Conservation (phyloP, 1,140 invertebrate genomes). For the Plectrocnemia conspersa region DNA sequence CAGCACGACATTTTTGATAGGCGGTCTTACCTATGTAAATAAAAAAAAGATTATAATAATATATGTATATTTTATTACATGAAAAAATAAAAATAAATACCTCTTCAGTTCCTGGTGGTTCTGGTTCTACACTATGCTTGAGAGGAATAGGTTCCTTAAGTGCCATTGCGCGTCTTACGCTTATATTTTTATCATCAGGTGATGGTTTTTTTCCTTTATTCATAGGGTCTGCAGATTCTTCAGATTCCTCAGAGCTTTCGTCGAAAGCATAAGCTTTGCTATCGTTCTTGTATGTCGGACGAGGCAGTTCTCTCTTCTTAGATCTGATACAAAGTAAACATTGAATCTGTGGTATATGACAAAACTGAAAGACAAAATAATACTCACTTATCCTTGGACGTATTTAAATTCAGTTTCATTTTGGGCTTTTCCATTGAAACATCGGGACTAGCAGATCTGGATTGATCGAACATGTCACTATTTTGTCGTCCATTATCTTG, state of each 20-base stretch:
- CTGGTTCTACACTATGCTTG: constrained; percentile 39
- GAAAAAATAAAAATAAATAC: constrained; percentile 10
- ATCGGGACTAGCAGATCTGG: constrained; percentile 42
- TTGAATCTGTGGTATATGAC: not conserved
- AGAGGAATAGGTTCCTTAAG: constrained; percentile 51
- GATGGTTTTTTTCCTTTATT: constrained; percentile 29
- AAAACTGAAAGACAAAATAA: not conserved
- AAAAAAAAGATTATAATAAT: constrained; percentile 2
- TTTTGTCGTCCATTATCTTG: constrained; percentile 39
- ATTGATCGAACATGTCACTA: constrained; percentile 33
- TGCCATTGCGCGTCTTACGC: constrained; percentile 55
- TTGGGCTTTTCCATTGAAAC: constrained; percentile 50
- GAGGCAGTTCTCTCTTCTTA: constrained; percentile 50
- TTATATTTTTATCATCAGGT: constrained; percentile 51
- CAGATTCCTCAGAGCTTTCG: constrained; percentile 50
- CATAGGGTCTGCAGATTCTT: constrained; percentile 37
- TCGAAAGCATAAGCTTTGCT: constrained; percentile 47
- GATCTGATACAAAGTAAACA: constrained; percentile 39
- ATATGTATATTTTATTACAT: not conserved
- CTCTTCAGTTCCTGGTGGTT: constrained; percentile 48
- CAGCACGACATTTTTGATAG: constrained; percentile 52
- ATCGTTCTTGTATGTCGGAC: constrained; percentile 41
- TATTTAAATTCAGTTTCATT: constrained; percentile 56
- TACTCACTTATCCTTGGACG: constrained; percentile 49
- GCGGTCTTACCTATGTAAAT: constrained; percentile 35